Evolutionary conservation across 2,797 vertebrate species (phyloP).

Genomic region (Cottoperca gobio): DNA sequence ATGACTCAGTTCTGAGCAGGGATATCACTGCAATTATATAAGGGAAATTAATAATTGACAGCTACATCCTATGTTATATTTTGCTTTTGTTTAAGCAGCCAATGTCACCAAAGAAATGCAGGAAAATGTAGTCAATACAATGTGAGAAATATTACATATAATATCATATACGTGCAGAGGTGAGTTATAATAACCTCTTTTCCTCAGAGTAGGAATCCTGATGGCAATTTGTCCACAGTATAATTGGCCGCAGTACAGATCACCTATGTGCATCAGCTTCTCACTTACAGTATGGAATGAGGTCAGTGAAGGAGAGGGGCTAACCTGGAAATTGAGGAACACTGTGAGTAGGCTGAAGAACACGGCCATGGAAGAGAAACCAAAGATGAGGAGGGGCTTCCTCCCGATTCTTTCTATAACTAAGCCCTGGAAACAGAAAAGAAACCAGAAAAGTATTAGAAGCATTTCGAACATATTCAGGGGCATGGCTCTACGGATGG

Average conservation of each 20-base stretch:
- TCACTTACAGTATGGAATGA: constrained; percentile 5
- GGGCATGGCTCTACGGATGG: background rate
- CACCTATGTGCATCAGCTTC: background rate
- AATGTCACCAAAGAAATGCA: background rate
- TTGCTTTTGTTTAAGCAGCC: background rate
- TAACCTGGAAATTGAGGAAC: constrained; percentile 93
- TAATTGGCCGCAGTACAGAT: background rate
- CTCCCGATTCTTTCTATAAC: constrained; percentile 92
- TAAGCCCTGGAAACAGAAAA: constrained; percentile 83
- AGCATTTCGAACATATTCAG: background rate
- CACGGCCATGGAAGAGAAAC: constrained; percentile 90
- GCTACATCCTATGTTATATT: background rate
- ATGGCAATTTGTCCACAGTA: background rate
- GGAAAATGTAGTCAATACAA: background rate
- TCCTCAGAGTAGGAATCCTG: background rate
- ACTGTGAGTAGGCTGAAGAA: constrained; percentile 91
- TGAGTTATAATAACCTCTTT: constrained; percentile 13
- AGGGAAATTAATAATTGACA: background rate
- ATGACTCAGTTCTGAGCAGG: background rate
- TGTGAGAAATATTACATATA: background rate
- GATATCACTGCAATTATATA: background rate
- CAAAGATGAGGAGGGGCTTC: constrained; percentile 91
- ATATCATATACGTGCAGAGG: background rate
- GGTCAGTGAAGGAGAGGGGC: constrained; percentile 1
- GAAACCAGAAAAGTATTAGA: background rate